phyloP scores from a whole-genome alignment of 1,140 invertebrate species.

The Pseudomyrmex sp. region DNA sequence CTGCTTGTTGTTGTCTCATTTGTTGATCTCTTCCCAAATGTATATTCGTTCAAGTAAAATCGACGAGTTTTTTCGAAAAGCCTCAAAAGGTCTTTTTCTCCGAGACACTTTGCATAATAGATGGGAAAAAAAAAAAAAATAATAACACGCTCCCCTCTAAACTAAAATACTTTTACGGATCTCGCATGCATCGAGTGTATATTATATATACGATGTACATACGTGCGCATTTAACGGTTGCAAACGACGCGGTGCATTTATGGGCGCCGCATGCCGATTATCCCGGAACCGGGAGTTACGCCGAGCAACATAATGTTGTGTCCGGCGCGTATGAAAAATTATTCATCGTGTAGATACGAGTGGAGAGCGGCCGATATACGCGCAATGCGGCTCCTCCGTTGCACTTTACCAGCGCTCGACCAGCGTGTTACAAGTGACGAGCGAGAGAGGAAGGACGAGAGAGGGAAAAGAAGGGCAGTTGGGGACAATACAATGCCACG shows the following conservation, averaged over 20 bases:
- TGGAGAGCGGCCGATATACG: constrained; percentile 23
- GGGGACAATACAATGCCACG: too few relatives aligned
- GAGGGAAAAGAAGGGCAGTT: neutral
- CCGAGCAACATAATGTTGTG: constrained; percentile 41
- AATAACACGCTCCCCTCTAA: too few relatives aligned
- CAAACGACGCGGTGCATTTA: constrained; percentile 33
- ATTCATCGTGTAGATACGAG: constrained; percentile 40
- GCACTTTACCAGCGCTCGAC: constrained; percentile 3
- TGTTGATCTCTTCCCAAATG: neutral
- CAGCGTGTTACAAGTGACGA: constrained; percentile 18
- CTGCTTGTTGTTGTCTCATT: too few relatives aligned
- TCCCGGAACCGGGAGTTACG: constrained; percentile 47
- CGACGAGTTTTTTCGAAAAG: neutral
- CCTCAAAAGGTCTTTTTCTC: neutral
- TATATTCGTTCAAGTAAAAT: neutral
- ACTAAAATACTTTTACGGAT: too few relatives aligned
- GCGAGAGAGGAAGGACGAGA: constrained; percentile 4
- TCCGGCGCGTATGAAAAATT: constrained; percentile 57
- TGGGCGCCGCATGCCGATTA: constrained; percentile 38
- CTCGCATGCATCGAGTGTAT: neutral
- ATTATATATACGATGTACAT: neutral
- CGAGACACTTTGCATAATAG: neutral
- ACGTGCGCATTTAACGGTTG: constrained; percentile 22
- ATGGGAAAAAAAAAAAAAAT: neutral
- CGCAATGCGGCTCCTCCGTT: neutral